Evolutionary conservation across 2,888 invertebrate species (phyloP), one percentile per base, ranked within the genome.

Genomic region (Bimastos eiseni): DNA sequence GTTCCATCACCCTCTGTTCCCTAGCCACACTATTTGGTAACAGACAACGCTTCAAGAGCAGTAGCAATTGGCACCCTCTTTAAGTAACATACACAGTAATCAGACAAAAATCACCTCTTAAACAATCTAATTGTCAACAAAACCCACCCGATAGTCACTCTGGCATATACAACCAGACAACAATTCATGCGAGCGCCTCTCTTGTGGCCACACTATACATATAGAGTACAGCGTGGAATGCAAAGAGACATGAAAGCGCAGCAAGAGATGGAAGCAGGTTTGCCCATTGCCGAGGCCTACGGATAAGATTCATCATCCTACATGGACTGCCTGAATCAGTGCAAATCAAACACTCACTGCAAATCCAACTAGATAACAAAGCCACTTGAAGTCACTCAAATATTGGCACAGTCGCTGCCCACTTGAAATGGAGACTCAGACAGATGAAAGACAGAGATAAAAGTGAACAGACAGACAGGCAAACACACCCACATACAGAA

Each of bases 301-400:
- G 70, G 70, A 70, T 70, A 70, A n/a, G 70, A 30, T 70, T 70
- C 70, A 70, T 70, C 70, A 70, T 70, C 70, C 70, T 70, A 70
- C 70, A n/a, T 1, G 70, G 70, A n/a, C 8, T 70, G 70, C n/a
- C 70, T n/a, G n/a, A 70, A 70, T 70, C 70, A n/a, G 8, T 13
- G 70, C n/a, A n/a, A n/a, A 70, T 70, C 70, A 70, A 30, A 70
- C 70, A 70, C 70, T 70, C 70, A 70, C n/a, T 70, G 70, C 30
- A 70, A n/a, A 70, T 70, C 70, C 70, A 70, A 70, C 70, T n/a
- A 70, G 70, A 70, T 70, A 70, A 70, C 70, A 70, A 70, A 70
- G 70, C 70, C 70, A 70, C 70, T 70, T 70, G 70, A 70, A n/a
- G 70, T 70, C 70, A 70, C 30, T 70, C 70, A 70, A 70, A 70